Base-by-base conservation (phyloP, 1,140 invertebrate species). In the Eciton burchellii region DNA sequence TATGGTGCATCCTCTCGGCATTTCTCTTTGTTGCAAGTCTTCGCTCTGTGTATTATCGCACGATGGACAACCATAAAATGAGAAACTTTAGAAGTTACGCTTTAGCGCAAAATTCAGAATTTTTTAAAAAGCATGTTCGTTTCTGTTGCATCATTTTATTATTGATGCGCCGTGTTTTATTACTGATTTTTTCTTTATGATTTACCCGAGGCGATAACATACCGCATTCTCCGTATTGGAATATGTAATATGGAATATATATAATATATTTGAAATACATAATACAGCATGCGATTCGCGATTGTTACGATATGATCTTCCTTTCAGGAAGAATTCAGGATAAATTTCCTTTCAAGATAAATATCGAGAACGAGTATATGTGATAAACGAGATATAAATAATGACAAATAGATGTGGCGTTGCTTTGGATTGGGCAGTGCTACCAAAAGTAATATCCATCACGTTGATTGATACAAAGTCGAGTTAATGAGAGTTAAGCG, bases 401-500 rank as follows among this genome's bases (percentile, higher is more conserved):
- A n/a, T n/a, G n/a, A n/a, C n/a, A n/a, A n/a, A n/a, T 49, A 14
- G 6, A 35, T 49, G 5, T 45, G n/a, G 2, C 35, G 9, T 16
- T 3, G n/a, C 9, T 54, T 56, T 4, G 21, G 12, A 60, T 4
- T 14, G 16, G 1, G 11, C 16, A 41, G 19, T 12, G 9, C 14
- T n/a, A 63, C 35, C 12, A 59, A 41, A 76, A 76, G 60, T 19
- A 52, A 65, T 19, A 8, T 76, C 59, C 35, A 41, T 11, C n/a
- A 49, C 5, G 19, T 0, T n/a, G 72, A 73, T 59, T 60, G 41
- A 12, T 14, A 14, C 72, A 63, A 65, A 26, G 45, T 65, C 26
- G 9, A 24, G 26, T 76, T 65, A 76, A 76, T 21, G 21, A 76
- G 65, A 9, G 47, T 76, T 76, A 65, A 76, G 5, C 47, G 60